Percentiles rank a stretch among this genome's conserved stretches.
phyloP scores from a whole-genome alignment of 2,888 invertebrate species.

The Ectemnius lituratus region DNA sequence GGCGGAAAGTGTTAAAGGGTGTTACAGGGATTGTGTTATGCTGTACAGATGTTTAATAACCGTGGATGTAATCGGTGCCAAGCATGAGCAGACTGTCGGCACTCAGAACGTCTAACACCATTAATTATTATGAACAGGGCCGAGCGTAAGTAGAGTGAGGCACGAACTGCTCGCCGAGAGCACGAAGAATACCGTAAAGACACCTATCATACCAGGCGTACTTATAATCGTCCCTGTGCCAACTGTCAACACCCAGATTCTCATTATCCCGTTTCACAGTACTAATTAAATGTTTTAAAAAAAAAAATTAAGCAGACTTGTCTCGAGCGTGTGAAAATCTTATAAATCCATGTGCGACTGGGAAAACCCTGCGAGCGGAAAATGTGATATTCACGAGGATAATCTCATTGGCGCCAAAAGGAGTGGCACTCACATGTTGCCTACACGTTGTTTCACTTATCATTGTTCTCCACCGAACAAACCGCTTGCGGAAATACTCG shows the following conservation, averaged over 20 bases:
- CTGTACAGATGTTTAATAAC: neutral
- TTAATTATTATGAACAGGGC: constrained; percentile 62
- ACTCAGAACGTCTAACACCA: constrained; percentile 53
- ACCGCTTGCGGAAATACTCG: neutral
- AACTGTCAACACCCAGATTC: constrained; percentile 5
- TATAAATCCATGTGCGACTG: too few species aligned
- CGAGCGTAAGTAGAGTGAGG: constrained; percentile 63
- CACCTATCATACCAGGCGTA: constrained; percentile 17
- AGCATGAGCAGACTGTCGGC: constrained; percentile 50
- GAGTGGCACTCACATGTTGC: neutral
- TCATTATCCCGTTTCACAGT: neutral
- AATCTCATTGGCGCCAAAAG: constrained; percentile 4
- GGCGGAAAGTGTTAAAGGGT: too few species aligned
- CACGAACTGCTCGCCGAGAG: constrained; percentile 38
- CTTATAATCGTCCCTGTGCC: constrained; percentile 3
- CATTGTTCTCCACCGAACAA: neutral
- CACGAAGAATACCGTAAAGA: constrained; percentile 32
- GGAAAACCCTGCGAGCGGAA: too few species aligned
- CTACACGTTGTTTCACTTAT: neutral
- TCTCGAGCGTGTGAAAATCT: too few species aligned
- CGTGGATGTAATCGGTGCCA: constrained; percentile 26
- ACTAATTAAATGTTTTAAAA: too few species aligned
- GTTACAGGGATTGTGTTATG: too few species aligned
- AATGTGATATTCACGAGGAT: neutral
- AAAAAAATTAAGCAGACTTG: too few species aligned